These are phyloP conservation scores for Ornithoptera priamus DNA, from an alignment of 2,888 invertebrate species.

Conservation along the genomic window DNA sequence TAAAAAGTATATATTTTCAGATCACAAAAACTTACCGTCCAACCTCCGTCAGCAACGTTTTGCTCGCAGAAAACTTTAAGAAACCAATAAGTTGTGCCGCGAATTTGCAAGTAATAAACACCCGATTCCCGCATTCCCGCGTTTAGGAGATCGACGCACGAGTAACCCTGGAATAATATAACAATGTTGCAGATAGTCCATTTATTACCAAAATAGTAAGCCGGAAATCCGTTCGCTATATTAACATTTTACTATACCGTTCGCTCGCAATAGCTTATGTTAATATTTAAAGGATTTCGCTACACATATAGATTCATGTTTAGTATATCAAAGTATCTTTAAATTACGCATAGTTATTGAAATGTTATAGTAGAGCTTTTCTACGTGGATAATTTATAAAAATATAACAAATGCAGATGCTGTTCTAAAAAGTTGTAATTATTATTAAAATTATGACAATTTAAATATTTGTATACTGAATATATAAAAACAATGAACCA, in stretches of 20 bases:
- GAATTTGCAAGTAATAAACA: constrained; percentile 93
- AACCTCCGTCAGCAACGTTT: constrained; percentile 92
- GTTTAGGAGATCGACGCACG: constrained; percentile 91
- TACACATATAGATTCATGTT: constrained; percentile 4
- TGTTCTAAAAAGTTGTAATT: no score
- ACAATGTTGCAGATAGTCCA: constrained; percentile 33
- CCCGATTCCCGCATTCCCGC: constrained; percentile 93
- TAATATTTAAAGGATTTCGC: constrained; percentile 23
- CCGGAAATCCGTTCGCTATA: constrained; percentile 2
- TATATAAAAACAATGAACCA: no score
- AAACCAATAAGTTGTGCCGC: constrained; percentile 96
- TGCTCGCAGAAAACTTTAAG: constrained; percentile 95
- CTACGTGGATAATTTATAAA: no score
- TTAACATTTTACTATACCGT: constrained; percentile 29
- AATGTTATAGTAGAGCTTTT: neutral
- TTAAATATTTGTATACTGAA: no score
- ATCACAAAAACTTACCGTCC: constrained; percentile 87
- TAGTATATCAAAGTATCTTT: constrained; percentile 4
- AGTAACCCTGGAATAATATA: constrained; percentile 85
- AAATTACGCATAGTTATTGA: constrained; percentile 11
- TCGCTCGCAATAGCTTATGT: constrained; percentile 15
- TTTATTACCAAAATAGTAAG: constrained; percentile 18
- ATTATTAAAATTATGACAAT: no score
- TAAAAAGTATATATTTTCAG: neutral
- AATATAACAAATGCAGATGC: no score